Conservation (phyloP, 2,888 invertebrate species). For the Xestobium rufovillosum region DNA sequence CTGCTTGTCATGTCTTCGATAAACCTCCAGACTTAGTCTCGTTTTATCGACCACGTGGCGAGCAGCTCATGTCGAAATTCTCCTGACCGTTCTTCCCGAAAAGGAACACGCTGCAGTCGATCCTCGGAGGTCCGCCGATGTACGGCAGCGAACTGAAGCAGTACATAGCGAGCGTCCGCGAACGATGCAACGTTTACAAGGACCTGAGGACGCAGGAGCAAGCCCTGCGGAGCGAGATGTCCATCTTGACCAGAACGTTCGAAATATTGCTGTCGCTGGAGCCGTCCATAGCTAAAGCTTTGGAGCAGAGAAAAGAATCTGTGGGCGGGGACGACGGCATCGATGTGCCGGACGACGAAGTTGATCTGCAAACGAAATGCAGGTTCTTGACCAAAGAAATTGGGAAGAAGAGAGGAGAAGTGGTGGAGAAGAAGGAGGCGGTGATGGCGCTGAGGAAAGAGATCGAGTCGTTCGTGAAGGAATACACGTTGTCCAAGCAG, state of each 20-base stretch:
- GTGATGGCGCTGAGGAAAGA: constrained; percentile 1
- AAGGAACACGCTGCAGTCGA: constrained; percentile 3
- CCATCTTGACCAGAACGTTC: not conserved
- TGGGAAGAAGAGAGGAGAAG: not conserved
- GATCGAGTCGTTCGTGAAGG: not conserved
- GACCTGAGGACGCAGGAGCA: constrained; percentile 2
- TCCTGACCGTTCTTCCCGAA: no score
- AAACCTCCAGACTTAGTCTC: no score
- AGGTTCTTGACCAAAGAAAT: not conserved
- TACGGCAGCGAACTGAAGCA: constrained; percentile 1
- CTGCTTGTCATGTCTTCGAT: no score
- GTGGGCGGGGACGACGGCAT: not conserved
- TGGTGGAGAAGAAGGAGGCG: not conserved
- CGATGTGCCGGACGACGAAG: not conserved
- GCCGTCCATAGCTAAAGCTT: not conserved
- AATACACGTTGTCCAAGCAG: not conserved
- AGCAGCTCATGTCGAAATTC: no score
- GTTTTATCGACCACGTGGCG: no score
- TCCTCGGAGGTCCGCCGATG: not conserved
- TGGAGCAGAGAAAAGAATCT: not conserved
- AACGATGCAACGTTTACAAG: constrained; percentile 1
- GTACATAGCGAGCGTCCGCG: constrained; percentile 1
- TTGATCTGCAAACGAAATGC: not conserved
- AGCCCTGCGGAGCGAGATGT: not conserved
- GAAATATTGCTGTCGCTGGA: not conserved